phyloP scores from a whole-genome alignment of 2,113 vertebrate species.

The Catharus minimus region DNA sequence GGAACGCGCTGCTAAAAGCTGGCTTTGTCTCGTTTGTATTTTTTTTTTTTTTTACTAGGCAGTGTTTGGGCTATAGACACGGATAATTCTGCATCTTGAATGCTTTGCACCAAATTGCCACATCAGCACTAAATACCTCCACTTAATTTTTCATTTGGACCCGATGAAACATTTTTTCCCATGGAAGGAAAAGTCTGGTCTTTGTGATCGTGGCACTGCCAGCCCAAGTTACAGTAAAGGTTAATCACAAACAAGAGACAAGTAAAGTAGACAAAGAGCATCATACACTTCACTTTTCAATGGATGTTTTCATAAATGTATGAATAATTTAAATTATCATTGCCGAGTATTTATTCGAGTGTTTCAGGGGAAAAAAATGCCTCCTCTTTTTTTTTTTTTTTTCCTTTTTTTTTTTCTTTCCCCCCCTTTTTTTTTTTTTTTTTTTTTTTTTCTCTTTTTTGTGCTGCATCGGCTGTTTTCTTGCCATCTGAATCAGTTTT shows the following conservation, averaged over 20 bases:
- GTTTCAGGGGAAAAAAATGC: slow-evolving; percentile 82
- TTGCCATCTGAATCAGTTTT: slow-evolving; percentile 89
- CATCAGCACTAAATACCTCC: slow-evolving; percentile 79
- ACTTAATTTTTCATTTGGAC: slow-evolving; percentile 74
- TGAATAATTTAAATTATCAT: slow-evolving; percentile 93
- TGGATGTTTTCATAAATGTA: slow-evolving; percentile 90
- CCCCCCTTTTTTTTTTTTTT: slow-evolving; percentile 58
- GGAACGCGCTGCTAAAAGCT: slow-evolving; percentile 45
- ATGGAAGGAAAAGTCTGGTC: slow-evolving; percentile 83
- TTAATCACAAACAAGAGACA: slow-evolving; percentile 91
- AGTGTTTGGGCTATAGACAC: slow-evolving; percentile 25
- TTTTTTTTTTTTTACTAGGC: slow-evolving; percentile 27
- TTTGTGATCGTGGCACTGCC: slow-evolving; percentile 80
- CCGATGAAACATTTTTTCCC: slow-evolving; percentile 84
- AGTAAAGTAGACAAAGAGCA: slow-evolving; percentile 88
- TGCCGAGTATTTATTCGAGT: slow-evolving; percentile 80
- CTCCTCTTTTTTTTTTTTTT: slow-evolving; percentile 71
- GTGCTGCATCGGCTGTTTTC: slow-evolving; percentile 83
- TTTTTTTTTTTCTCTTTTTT: slow-evolving; percentile 82
- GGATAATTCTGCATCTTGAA: slow-evolving; percentile 50
- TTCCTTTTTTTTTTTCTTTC: neutral
- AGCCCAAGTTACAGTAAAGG: slow-evolving; percentile 87
- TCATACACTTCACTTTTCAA: slow-evolving; percentile 86
- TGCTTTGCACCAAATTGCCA: slow-evolving; percentile 66
- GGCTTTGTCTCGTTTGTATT: neutral